Percentiles rank a stretch among this genome's conserved stretches.
phyloP scores from a whole-genome alignment of 2,888 invertebrate species.

The Macaria notata region DNA sequence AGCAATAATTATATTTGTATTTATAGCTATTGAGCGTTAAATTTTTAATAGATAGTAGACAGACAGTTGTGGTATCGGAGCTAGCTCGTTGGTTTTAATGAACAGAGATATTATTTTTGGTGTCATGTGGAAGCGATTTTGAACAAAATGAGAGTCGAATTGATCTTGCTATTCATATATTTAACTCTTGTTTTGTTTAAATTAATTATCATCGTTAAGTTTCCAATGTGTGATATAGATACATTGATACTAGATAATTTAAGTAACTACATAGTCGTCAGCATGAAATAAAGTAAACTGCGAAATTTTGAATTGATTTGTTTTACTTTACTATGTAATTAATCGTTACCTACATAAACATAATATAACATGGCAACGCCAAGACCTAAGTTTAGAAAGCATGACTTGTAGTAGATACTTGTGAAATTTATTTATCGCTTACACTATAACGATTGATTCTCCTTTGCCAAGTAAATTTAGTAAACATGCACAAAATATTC shows the following conservation, averaged over 20 bases:
- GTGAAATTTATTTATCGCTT: too few species aligned
- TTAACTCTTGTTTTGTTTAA: constrained; percentile 44
- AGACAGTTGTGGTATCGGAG: constrained; percentile 74
- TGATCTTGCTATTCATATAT: constrained; percentile 27
- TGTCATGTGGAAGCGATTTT: constrained; percentile 46
- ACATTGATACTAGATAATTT: constrained; percentile 62
- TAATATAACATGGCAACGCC: not conserved
- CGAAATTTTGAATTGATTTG: constrained; percentile 22
- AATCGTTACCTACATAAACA: constrained; percentile 6
- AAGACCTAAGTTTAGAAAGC: too few species aligned
- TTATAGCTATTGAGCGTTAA: constrained; percentile 80
- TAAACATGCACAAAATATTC: too few species aligned
- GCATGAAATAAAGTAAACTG: constrained; percentile 64
- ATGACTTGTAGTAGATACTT: too few species aligned
- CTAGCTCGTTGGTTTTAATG: constrained; percentile 76
- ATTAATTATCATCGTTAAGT: constrained; percentile 52
- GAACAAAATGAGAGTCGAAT: constrained; percentile 37
- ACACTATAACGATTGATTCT: too few species aligned
- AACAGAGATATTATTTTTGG: constrained; percentile 65
- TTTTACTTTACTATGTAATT: constrained; percentile 1
- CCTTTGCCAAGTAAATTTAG: too few species aligned
- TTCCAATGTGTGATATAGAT: constrained; percentile 79
- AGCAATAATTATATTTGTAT: constrained; percentile 82
- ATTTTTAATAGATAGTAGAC: constrained; percentile 77
- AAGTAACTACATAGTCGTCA: constrained; percentile 72